These are phyloP conservation scores for Ptychodera flava DNA, from an alignment of 35 echinoderm and acorn worm species.

Conservation along the genomic window DNA sequence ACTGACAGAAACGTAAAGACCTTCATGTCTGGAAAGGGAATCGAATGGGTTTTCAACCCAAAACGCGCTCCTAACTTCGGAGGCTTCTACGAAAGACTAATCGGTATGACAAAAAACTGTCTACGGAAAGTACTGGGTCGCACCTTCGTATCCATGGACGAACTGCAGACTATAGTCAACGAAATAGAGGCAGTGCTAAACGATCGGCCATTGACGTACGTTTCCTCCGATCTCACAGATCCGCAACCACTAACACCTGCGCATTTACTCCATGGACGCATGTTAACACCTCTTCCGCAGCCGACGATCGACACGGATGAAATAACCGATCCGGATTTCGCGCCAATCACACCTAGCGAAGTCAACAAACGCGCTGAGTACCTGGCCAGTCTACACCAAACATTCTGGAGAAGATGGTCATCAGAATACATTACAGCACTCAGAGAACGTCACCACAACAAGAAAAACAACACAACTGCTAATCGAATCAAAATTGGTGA, in stretches of 20 bases:
- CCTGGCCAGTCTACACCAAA: background rate
- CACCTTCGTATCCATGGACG: background rate
- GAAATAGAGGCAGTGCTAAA: background rate
- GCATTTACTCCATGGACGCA: background rate
- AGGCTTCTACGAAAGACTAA: background rate
- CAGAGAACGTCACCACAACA: background rate
- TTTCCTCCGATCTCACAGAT: background rate
- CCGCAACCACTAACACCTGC: background rate
- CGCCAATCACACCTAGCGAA: background rate
- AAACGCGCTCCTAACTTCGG: background rate
- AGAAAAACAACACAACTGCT: background rate
- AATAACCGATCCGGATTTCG: background rate
- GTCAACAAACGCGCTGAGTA: background rate
- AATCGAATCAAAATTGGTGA: no score
- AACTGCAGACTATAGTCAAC: background rate
- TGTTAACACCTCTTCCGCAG: background rate
- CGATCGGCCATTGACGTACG: background rate
- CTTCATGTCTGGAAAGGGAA: background rate
- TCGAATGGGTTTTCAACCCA: background rate
- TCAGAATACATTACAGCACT: background rate
- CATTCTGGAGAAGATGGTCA: background rate
- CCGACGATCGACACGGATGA: background rate
- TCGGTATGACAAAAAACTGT: background rate
- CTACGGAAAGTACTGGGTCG: background rate
- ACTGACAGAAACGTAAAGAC: background rate